Evolutionary conservation across 2,113 vertebrate species (phyloP).

Genomic region (Castor canadensis): DNA sequence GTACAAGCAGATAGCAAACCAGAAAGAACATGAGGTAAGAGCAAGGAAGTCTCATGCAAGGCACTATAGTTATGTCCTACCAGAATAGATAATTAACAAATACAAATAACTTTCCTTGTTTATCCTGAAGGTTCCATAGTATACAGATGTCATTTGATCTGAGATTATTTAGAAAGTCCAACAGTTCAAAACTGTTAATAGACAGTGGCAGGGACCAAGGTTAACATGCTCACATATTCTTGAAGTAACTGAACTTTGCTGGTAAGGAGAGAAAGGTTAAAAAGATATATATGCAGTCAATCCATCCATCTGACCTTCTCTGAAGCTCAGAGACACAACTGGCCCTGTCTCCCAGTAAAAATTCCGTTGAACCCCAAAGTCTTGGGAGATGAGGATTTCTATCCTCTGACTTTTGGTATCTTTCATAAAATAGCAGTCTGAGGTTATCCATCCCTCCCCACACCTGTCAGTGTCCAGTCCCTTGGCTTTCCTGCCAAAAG

Average conservation of each 20-base stretch:
- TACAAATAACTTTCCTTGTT: background rate
- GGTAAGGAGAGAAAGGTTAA: background rate
- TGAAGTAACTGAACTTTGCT: background rate
- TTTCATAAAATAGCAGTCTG: background rate
- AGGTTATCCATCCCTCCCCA: background rate
- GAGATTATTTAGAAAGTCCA: background rate
- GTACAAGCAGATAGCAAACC: background rate
- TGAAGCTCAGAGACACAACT: background rate
- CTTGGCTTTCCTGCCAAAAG: background rate
- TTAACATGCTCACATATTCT: background rate
- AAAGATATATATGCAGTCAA: accelerated
- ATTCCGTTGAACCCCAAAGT: background rate
- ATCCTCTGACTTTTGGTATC: background rate
- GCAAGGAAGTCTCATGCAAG: background rate
- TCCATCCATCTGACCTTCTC: background rate
- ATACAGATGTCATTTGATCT: background rate
- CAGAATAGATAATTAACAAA: background rate
- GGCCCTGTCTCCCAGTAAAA: background rate
- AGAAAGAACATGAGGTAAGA: background rate
- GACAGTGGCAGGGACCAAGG: background rate
- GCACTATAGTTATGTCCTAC: background rate
- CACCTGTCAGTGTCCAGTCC: too few relatives aligned
- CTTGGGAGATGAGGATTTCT: background rate
- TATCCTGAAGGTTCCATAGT: background rate
- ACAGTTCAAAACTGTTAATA: background rate